Conservation (phyloP, 2,113 vertebrate species). For the Cryptomyrus ogoouensis region DNA sequence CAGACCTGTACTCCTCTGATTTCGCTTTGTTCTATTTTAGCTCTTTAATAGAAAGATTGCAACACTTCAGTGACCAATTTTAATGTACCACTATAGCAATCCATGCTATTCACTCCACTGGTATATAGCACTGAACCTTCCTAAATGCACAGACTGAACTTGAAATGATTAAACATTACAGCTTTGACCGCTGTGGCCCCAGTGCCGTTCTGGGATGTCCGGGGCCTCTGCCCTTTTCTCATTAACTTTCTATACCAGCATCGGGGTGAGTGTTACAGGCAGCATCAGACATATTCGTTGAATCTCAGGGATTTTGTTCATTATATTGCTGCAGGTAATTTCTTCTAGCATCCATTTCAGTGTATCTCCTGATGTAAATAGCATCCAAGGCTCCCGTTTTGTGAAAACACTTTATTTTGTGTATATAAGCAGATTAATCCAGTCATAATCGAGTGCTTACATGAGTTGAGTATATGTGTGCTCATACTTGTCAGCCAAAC, state of each 20-base stretch:
- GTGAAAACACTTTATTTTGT: not conserved
- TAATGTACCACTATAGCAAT: not conserved
- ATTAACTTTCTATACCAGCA: not conserved
- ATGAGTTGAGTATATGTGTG: not conserved
- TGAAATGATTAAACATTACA: not conserved
- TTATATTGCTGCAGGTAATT: not conserved
- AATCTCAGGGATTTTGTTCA: not conserved
- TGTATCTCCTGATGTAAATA: not conserved
- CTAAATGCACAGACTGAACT: not conserved
- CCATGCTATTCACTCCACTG: not conserved
- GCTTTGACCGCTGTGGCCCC: not conserved
- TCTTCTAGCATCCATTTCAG: not conserved
- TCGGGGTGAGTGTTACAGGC: not conserved
- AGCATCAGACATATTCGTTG: not conserved
- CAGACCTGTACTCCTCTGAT: not conserved
- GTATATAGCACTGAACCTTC: not conserved
- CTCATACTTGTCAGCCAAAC: not conserved
- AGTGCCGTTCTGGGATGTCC: not conserved
- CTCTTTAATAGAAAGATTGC: not conserved
- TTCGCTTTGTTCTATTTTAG: not conserved
- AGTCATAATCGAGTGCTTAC: not conserved
- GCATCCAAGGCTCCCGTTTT: not conserved
- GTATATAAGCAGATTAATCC: not conserved
- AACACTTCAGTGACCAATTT: not conserved
- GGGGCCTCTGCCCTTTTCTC: not conserved